Percentiles rank a stretch among this genome's conserved stretches.
Evolutionary conservation across 2,888 invertebrate species (phyloP).

Genomic region (Branchellion lobata): DNA sequence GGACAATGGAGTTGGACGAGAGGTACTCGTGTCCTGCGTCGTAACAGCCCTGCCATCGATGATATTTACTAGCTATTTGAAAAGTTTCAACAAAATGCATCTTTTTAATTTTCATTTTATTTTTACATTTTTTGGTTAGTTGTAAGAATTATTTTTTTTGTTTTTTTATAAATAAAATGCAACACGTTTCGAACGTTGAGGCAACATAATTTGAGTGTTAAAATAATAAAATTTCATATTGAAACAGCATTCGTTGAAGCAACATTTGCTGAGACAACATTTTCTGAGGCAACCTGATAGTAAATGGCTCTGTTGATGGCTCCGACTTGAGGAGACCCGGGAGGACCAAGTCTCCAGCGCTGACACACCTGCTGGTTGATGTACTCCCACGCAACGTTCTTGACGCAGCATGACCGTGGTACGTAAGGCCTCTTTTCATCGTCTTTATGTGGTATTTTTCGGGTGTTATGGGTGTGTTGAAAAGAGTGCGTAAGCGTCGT

Average conservation of each 20-base stretch:
- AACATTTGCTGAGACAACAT: too few species aligned
- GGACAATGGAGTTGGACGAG: constrained; percentile 49
- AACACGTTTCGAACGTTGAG: too few species aligned
- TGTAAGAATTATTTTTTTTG: too few species aligned
- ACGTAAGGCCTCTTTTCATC: constrained; percentile 53
- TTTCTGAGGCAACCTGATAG: too few species aligned
- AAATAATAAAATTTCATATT: too few species aligned
- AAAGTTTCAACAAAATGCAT: background rate
- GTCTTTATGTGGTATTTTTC: constrained; percentile 11
- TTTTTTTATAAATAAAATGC: too few species aligned
- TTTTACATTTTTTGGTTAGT: background rate
- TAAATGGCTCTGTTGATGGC: constrained; percentile 53
- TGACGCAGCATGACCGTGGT: constrained; percentile 52
- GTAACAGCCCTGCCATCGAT: constrained; percentile 51
- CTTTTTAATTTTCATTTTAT: background rate
- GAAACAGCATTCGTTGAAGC: too few species aligned
- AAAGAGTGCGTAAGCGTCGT: too few species aligned
- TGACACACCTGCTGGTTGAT: constrained; percentile 51
- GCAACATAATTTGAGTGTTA: too few species aligned
- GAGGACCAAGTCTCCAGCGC: constrained; percentile 53
- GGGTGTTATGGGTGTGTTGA: too few species aligned
- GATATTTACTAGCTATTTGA: background rate
- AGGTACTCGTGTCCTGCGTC: constrained; percentile 51
- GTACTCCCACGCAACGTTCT: constrained; percentile 50
- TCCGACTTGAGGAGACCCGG: constrained; percentile 50